phyloP scores from a whole-genome alignment of 2,888 invertebrate genomes.

The Portevinia maculata region DNA sequence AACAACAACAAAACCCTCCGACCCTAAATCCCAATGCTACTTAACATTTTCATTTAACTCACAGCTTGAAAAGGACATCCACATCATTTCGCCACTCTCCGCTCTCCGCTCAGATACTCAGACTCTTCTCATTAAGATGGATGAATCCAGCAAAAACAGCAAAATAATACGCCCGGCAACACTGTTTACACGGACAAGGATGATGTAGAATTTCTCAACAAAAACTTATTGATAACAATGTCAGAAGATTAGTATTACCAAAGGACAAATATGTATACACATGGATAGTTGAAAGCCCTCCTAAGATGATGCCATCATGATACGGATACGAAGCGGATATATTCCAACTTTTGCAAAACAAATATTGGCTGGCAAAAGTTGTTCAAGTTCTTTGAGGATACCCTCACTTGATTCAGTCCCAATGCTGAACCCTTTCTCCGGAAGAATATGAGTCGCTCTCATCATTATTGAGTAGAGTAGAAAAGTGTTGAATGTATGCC shows the following conservation, averaged over 20 bases:
- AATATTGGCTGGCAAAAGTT: slow-evolving; percentile 66
- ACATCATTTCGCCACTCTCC: slow-evolving; percentile 32
- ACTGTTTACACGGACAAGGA: slow-evolving; percentile 52
- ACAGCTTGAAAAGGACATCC: slow-evolving; percentile 70
- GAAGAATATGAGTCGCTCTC: slow-evolving; percentile 8
- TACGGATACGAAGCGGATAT: slow-evolving; percentile 21
- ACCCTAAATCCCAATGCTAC: slow-evolving; percentile 69
- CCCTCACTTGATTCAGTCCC: neutral
- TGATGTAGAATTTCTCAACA: slow-evolving; percentile 59
- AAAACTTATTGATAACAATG: slow-evolving; percentile 74
- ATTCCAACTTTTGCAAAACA: slow-evolving; percentile 61
- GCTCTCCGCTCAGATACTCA: slow-evolving; percentile 1
- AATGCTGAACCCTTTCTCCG: slow-evolving; percentile 35
- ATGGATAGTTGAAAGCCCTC: slow-evolving; percentile 41
- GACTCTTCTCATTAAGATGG: slow-evolving; percentile 56
- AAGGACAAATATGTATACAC: slow-evolving; percentile 63
- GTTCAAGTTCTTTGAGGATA: slow-evolving; percentile 37
- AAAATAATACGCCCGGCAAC: slow-evolving; percentile 16
- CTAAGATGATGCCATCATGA: slow-evolving; percentile 53
- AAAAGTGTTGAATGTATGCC: slow-evolving; percentile 53
- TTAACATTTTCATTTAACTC: slow-evolving; percentile 74
- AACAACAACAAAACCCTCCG: slow-evolving; percentile 56
- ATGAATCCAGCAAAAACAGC: neutral
- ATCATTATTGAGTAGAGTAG: slow-evolving; percentile 62
- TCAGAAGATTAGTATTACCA: slow-evolving; percentile 71